These are phyloP conservation scores for Alectura lathami DNA, from an alignment of 2,113 vertebrate species.

Conservation along the genomic window DNA sequence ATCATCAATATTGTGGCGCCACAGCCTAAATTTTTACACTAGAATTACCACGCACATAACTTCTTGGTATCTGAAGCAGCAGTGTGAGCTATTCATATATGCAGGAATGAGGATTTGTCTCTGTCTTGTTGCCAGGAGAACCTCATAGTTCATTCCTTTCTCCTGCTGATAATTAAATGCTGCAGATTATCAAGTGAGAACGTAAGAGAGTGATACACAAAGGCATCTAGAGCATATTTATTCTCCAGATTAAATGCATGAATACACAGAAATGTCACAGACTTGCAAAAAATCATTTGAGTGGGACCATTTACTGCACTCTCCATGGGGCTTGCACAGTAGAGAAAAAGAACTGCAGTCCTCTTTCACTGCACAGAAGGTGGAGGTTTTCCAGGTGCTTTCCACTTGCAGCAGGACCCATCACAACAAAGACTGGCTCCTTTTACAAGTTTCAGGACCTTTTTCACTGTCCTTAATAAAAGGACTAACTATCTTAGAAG, in stretches of 20 bases:
- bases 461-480: not conserved
- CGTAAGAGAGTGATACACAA: not conserved
- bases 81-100: fast-evolving
- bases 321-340: not conserved
- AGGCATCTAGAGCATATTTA: not conserved
- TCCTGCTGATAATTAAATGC: not conserved
- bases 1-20: not conserved
- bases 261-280: not conserved
- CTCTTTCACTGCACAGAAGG: not conserved
- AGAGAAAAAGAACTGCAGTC: fast-evolving
- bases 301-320: not conserved
- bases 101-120: not conserved
- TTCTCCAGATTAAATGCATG: not conserved
- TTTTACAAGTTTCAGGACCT: not conserved
- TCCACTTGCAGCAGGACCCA: not conserved
- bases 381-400: not conserved
- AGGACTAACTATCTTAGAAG: not conserved
- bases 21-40: not conserved
- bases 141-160: not conserved
- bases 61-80: not conserved
- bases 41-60: not conserved
- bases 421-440: not conserved
- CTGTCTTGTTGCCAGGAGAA: not conserved
- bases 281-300: not conserved
- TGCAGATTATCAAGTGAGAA: not conserved